Percentiles rank a stretch among this genome's conserved stretches.
Evolutionary conservation across 2,113 vertebrate species (phyloP).

Genomic region (Muntiacus muntjak): DNA sequence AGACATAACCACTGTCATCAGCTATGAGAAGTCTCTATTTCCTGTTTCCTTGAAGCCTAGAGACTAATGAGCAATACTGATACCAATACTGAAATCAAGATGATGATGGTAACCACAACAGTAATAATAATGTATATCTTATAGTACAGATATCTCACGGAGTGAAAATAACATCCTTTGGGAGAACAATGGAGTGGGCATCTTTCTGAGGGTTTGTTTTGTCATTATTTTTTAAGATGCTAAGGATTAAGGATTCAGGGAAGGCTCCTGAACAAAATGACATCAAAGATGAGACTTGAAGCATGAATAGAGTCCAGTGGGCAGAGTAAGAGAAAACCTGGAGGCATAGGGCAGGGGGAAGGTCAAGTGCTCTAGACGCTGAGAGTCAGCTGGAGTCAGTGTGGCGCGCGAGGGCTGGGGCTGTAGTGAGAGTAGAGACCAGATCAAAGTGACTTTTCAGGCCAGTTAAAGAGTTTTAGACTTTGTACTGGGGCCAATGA

Average conservation of each 20-base stretch:
- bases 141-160: fast-evolving
- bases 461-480: not conserved
- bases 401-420: fast-evolving
- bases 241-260: not conserved
- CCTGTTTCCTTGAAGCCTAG: not conserved
- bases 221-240: not conserved
- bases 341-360: too few species aligned
- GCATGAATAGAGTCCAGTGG: not conserved
- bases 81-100: not conserved
- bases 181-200: not conserved
- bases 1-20: not conserved
- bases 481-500: not conserved
- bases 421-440: not conserved
- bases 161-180: too few species aligned
- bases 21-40: not conserved
- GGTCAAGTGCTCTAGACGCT: fast-evolving
- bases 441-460: not conserved
- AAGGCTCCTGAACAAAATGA: not conserved
- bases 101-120: too few species aligned
- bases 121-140: not conserved
- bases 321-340: not conserved
- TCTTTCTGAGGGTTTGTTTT: not conserved
- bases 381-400: not conserved
- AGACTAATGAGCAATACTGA: not conserved
- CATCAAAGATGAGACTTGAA: not conserved